Percentiles rank a stretch among this genome's conserved stretches.
These are phyloP conservation scores for Barnardius zonarius DNA, from an alignment of 2,113 vertebrate species.

Conservation along the genomic window DNA sequence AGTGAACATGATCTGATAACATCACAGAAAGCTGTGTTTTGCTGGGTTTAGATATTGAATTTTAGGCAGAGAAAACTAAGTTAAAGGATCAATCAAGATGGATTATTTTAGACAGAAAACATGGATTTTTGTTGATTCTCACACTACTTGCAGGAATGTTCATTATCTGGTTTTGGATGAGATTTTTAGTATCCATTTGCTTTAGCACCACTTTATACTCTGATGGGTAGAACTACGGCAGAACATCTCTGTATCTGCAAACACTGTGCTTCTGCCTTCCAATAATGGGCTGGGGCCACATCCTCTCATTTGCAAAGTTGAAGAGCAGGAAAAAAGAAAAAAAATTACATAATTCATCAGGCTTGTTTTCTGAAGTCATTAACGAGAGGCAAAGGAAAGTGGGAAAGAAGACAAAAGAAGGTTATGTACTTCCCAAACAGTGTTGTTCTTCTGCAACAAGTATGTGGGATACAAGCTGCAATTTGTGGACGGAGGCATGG, in stretches of 20 bases:
- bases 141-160: slow-evolving; percentile 24
- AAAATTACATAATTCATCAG: not conserved
- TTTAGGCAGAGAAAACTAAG: slow-evolving; percentile 57
- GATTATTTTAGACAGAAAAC: slow-evolving; percentile 61
- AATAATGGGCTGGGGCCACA: not conserved
- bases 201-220: not conserved
- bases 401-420: not conserved
- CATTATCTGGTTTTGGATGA: slow-evolving; percentile 10
- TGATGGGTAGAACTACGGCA: not conserved
- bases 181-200: not conserved
- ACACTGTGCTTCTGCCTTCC: not conserved
- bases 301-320: not conserved
- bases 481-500: fast-evolving
- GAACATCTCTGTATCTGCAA: not conserved
- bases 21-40: slow-evolving; percentile 56
- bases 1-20: slow-evolving; percentile 28
- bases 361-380: not conserved
- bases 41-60: slow-evolving; percentile 57
- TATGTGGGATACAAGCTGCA: not conserved
- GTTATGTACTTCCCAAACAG: not conserved
- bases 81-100: slow-evolving; percentile 62
- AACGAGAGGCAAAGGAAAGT: not conserved
- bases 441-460: not conserved
- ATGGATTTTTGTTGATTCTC: slow-evolving; percentile 44
- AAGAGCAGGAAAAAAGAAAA: not conserved